phyloP scores from a whole-genome alignment of 1,140 invertebrate species.

The Hylyphantes graminicola region DNA sequence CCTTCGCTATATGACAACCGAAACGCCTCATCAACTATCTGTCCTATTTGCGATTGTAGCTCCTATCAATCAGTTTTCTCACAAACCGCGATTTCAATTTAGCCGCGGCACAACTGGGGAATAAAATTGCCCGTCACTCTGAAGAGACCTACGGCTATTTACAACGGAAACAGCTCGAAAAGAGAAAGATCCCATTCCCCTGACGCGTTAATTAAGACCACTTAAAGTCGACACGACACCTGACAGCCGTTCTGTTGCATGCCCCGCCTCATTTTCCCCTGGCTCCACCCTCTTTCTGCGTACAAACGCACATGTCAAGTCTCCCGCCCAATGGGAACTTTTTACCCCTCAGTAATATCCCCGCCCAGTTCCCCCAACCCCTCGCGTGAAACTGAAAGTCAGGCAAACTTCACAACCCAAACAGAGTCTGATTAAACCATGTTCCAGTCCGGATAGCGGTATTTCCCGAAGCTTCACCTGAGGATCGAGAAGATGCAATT shows the following conservation, averaged over 20 bases:
- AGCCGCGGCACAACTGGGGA: slow-evolving; percentile 7
- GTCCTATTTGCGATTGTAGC: not conserved
- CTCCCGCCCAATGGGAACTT: slow-evolving; percentile 8
- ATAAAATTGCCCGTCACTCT: slow-evolving; percentile 37
- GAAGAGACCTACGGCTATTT: slow-evolving; percentile 16
- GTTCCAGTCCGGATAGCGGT: too few relatives aligned
- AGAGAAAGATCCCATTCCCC: slow-evolving; percentile 1
- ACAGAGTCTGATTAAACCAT: too few relatives aligned
- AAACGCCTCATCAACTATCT: slow-evolving; percentile 14
- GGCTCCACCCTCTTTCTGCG: slow-evolving; percentile 10
- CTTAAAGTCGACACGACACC: slow-evolving; percentile 49
- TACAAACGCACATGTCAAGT: slow-evolving; percentile 12
- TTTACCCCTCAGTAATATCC: not conserved
- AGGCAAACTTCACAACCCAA: not conserved
- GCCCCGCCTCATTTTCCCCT: not conserved
- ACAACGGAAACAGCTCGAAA: slow-evolving; percentile 15
- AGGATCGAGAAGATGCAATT: slow-evolving; percentile 23
- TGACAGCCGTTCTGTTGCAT: slow-evolving; percentile 33
- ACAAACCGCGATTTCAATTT: slow-evolving; percentile 20
- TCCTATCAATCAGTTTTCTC: slow-evolving; percentile 14
- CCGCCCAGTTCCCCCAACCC: slow-evolving; percentile 2
- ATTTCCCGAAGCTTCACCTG: too few relatives aligned
- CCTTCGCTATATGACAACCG: not conserved
- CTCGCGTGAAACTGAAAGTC: slow-evolving; percentile 2
- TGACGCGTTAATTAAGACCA: slow-evolving; percentile 48